Base-by-base conservation (phyloP, 1,140 invertebrate genomes). In the Caenorhabditis latens region DNA sequence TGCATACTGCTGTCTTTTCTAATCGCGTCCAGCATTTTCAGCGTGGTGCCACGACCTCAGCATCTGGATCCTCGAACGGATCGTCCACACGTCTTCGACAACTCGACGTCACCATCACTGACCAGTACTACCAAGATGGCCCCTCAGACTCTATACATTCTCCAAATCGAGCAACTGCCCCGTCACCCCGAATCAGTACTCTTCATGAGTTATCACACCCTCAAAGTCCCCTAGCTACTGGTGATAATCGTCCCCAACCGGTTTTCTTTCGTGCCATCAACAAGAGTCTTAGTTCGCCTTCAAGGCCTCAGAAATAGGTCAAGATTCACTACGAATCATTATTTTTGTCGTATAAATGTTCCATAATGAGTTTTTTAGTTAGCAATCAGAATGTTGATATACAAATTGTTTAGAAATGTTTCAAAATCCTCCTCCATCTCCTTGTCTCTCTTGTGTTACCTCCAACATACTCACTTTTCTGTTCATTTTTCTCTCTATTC, bases 221-320 rank as follows among this genome's bases (percentile, higher is more conserved):
- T 19, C 71, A 79, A 21, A 79, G 71, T 53, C 71, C 71, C 8
- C 46, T 79, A 2, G 71, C 71, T 24, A 21, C 6, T 14, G 71
- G 43, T 5, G 71, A 50, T 19, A 8, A 11, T 24, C 71, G 71
- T 24, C 71, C 43, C 19, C 71, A 79, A n/a, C 71, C 71, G 13
- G 71, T 79, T n/a, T 79, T 79, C 71, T 79, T 79, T 14, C 71
- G 71, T 21, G 71, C 71, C 21, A 50, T 79, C 19, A 79, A 79
- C 46, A 79, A 79, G 43, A 79, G n/a, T 48, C 40, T 79, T 8
- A 79, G 19, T 21, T 79, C 71, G 9, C 71, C 71, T n/a, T 19
- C 71, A 9, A n/a, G 40, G 42, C 46, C 46, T 9, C 71, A 48
- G 8, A 71, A 71, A 58, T 58, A 58, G 55, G 50, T 9, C 9